Base-by-base conservation (phyloP, 1,140 invertebrate genomes). In the Bathynomus jamesi region DNA sequence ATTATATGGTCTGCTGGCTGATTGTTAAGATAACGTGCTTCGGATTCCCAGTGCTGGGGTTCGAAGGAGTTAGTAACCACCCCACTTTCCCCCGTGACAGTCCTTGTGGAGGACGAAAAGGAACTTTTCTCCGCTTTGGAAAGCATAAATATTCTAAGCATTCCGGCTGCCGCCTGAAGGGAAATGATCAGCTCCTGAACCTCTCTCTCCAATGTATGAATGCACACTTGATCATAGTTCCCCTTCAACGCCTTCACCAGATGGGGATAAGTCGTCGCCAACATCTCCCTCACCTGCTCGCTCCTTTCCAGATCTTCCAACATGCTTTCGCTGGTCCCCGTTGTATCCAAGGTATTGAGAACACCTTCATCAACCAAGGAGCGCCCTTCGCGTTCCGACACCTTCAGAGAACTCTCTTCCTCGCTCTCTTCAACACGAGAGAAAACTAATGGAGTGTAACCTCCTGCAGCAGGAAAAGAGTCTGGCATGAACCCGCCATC, bases 221-320 rank as follows among this genome's bases (percentile, higher is more conserved):
- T 32, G 17, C 25, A 24, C 13, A 75, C 65, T 10, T 31, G 53
- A 27, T 71, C 73, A 65, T 65, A 68, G 17, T 66, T 69, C 5
- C 69, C 69, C 29, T 68, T 71, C 31, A 75, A 61, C n/a, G 71
- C 67, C 5, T 69, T 46, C 61, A 71, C 67, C 1, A 75, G 32
- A 25, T 75, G 69, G 10, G 73, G 73, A 30, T 71, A 75, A 11
- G 66, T 68, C 4, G 61, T 70, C 0, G 62, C 61, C 13, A 75
- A 66, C 11, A 75, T 62, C 31, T 62, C 11, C 13, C 69, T 69
- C 11, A 75, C 60, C 61, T 75, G 73, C 61, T 71, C 69, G 65
- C 71, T 69, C 61, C 71, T 75, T 21, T 75, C 73, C 31, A 75
- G 13, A 62, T 75, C 73, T n/a, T 75, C 73, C 40, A 75, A 30